Base-by-base conservation (phyloP, 2,888 invertebrate species). In the Scaptomyza cyrtandrae region DNA sequence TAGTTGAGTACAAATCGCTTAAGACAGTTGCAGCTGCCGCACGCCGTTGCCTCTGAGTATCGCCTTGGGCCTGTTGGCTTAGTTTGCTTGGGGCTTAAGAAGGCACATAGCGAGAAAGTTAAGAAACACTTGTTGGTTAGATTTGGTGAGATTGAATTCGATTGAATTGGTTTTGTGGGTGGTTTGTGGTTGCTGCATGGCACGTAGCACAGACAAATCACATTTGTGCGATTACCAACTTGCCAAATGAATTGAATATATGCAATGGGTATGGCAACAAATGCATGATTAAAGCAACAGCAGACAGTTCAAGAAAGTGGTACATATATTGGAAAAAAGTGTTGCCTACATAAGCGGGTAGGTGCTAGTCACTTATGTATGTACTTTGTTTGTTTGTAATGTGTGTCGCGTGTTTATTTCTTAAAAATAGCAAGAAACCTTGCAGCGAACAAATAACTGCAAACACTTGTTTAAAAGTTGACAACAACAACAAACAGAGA, bases 91-190 rank as follows among this genome's bases (percentile, higher is more conserved):
- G 48, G 45, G 37, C 77, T 86, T 67, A 62, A 49, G 71, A 71
- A 69, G 70, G 78, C 86, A 86, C 83, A 83, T 80, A 80, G 66
- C 57, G 60, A 16, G 13, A 65, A 52, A 55, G 55, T 39, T 68
- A 55, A 61, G 65, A 80, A 84, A 84, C 88, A 88, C 86, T 86
- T 83, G 80, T 82, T 79, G 87, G 85, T 50, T 74, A 24, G 70
- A 37, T 56, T 66, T 45, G 39, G 14, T 59, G 7, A 10, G 29
- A 19, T 19, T 45, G 53, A 16, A 10, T 1, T 41, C 16, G 39
- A 35, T 35, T 35, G 19, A 19, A 50, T 50, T 49, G 43, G 29
- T 5, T 45, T 55, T 24, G 24, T n/a, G n/a, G 29, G 16, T 14
- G 33, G 41, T 31, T 60, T 45, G 57, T 49, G 63, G 61, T 31